These are phyloP conservation scores for Gadus chalcogrammus DNA, from an alignment of 2,113 vertebrate species.

Conservation along the genomic window DNA sequence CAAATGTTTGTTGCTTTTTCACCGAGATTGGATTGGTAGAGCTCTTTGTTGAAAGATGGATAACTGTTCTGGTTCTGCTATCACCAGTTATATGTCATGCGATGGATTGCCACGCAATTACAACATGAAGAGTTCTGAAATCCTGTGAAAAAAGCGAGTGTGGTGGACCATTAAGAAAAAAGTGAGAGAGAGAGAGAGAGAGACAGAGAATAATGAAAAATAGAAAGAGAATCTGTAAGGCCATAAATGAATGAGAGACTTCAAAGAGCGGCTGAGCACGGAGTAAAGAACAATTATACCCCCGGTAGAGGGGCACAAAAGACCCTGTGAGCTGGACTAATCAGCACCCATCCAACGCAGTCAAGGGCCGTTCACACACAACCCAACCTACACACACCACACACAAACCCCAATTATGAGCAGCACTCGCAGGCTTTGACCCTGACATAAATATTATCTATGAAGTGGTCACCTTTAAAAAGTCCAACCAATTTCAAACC, in stretches of 20 bases:
- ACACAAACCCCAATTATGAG: conserved; percentile 3
- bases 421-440: conserved; percentile 27
- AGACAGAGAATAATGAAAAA: conserved; percentile 29
- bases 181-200: conserved; percentile 7
- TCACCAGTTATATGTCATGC: conserved; percentile 1
- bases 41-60: too few relatives aligned
- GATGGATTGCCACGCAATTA: conserved; percentile 46
- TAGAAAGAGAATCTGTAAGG: conserved; percentile 43
- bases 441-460: conserved; percentile 23
- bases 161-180: not conserved
- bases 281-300: conserved; percentile 67
- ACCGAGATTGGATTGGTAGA: too few relatives aligned
- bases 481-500: not conserved
- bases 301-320: conserved; percentile 64
- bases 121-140: conserved; percentile 27
- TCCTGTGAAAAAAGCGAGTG: too few relatives aligned
- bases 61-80: too few relatives aligned
- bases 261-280: conserved; percentile 60
- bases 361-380: conserved; percentile 51
- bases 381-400: conserved; percentile 19
- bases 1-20: too few relatives aligned
- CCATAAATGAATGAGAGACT: conserved; percentile 64
- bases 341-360: conserved; percentile 60
- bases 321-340: conserved; percentile 56
- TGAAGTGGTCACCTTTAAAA: conserved; percentile 1